phyloP scores from a whole-genome alignment of 23 tunicate species.

The Ascidia mentula region DNA sequence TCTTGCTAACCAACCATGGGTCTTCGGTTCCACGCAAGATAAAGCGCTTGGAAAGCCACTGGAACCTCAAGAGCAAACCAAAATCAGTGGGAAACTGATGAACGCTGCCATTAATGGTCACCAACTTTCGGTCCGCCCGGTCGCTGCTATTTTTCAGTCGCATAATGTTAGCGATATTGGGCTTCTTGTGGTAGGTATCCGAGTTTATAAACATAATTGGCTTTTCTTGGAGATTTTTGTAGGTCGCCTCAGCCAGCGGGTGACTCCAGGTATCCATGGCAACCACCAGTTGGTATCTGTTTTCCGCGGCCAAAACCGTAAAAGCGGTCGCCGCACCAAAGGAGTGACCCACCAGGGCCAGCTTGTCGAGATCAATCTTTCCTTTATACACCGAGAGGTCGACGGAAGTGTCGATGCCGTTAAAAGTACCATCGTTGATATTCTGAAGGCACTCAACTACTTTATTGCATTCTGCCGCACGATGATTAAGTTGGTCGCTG shows the following conservation, averaged over 20 bases:
- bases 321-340: conserved; percentile 42
- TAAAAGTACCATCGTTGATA: conserved; percentile 33
- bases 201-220: conserved; percentile 40
- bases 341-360: conserved; percentile 37
- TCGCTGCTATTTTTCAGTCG: conserved; percentile 15
- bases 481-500: conserved; percentile 24
- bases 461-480: conserved; percentile 20
- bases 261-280: conserved; percentile 32
- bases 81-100: conserved; percentile 35
- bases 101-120: conserved; percentile 25
- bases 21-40: conserved; percentile 9
- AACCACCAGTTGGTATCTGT: conserved; percentile 12
- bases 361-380: conserved; percentile 16
- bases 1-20: conserved; percentile 7
- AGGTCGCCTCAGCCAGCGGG: conserved; percentile 6
- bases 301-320: conserved; percentile 17
- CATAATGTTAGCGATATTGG: conserved; percentile 22
- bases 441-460: conserved; percentile 1
- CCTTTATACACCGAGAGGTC: conserved; percentile 26
- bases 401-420: neutral
- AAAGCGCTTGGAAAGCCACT: conserved; percentile 15
- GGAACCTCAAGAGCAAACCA: conserved; percentile 3
- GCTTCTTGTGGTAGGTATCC: conserved; percentile 4
- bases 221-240: neutral
- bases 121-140: conserved; percentile 22